Base-by-base conservation (phyloP, 2,113 vertebrate genomes). In the Nematolebias whitei region DNA sequence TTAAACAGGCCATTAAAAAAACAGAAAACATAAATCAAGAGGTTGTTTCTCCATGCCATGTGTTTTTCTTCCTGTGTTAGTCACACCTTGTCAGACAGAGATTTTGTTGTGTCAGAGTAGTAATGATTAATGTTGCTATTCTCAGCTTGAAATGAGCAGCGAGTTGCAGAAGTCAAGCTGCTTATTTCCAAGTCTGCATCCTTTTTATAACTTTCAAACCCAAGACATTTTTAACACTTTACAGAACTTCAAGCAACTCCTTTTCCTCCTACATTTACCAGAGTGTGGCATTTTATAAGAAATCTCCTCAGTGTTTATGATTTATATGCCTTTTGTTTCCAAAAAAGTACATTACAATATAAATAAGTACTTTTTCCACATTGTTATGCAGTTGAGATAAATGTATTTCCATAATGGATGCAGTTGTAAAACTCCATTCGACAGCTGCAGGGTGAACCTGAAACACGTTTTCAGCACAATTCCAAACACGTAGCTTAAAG, bases 391-490 rank as follows among this genome's bases (percentile, higher is more conserved):
- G 15, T 2, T 41, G 16, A 15, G 69, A 29, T 47, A 12, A 45
- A 52, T 14, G 5, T 4, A 26, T 45, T 23, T 69, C 39, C 35
- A 47, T 19, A 54, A 18, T 49, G 57, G 12, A 44, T 50, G 20
- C 12, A 38, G 15, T 26, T 55, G 38, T 39, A 10, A 39, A 51
- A 12, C 32, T 40, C n/a, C n/a, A 49, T 22, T 29, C 29, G 38
- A 62, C 39, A 66, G 39, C 75, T 58, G 53, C 63, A 50, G 18
- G 35, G 48, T 49, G 39, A 71, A 62, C 45, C 49, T 38, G 18
- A 63, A 54, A 39, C 26, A 39, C 10, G 23, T 60, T 45, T 43
- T 55, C 38, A 8, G 48, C 11, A 29, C n/a, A 16, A 54, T 58
- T 72, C 47, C 18, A 65, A 35, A 14, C 1, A 15, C 12, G 2